Evolutionary conservation across 2,797 vertebrate species (phyloP), one percentile per base, ranked within the genome.

Genomic region (Coregonus ussuriensis): DNA sequence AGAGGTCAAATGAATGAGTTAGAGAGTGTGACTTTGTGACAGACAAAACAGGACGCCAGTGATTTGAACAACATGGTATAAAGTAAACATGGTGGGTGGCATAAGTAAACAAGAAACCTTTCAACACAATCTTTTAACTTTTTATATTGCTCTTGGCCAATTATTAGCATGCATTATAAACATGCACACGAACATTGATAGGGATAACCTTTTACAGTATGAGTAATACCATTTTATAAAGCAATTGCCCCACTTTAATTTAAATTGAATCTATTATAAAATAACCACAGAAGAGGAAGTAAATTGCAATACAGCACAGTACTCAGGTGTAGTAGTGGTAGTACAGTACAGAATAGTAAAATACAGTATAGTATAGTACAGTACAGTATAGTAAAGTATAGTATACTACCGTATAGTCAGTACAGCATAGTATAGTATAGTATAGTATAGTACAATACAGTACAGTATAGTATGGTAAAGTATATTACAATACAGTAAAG

Each of bases 1-100:
- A 79, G 74, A 4, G 84, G 75, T 72, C 14, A 14, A 11, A 37
- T 11, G 13, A 52, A 37, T 52, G 13, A 29, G 25, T 13, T 18
- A 33, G 51, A 41, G 31, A 41, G 11, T 14, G 1, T 2, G 31
- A 33, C 6, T 5, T 0, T 21, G 4, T 59, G 9, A 65, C 5
- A 29, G 21, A 29, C 11, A 25, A 7, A 13, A 53, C 6, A 25
- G n/a, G 18, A 37, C 2, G 1, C 6, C 7, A 3, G 13, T n/a
- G 2, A 37, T 41, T 5, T 70, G 16, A 7, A 41, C 0, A 2
- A 53, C 7, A 35, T 35, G 4, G 41, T 47, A 25, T 4, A 14
- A 18, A 4, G 3, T 11, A 15, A 9, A 74, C 11, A 16, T 13
- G 21, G 16, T 2, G n/a, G 18, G 18, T 53, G n/a, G 72, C 16